Evolutionary conservation across 2,888 invertebrate genomes (phyloP), one percentile per base, ranked within the genome.

Genomic region (Ormyrus labotus): DNA sequence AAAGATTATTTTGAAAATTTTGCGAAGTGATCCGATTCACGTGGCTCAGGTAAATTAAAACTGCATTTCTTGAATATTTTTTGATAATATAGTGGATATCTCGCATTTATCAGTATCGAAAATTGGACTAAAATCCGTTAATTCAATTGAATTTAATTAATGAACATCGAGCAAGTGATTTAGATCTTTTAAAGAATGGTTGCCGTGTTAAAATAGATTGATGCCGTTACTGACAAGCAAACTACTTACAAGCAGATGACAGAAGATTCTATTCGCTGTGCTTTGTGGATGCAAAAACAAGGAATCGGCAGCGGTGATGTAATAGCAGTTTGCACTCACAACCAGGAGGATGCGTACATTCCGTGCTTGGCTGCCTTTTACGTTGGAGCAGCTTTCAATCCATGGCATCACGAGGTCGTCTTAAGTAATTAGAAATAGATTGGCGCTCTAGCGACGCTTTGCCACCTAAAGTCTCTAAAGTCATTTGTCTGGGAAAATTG

Each of bases 251-350:
- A 13, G 1, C 78, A 86, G 9, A 85, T 90, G 82, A 67, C 61
- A 61, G 86, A 87, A 6, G 83, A 85, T 8, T 83, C 81, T 10
- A 80, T 87, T 4, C 87, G 87, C 76, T 90, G 89, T 51, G 87
- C 88, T 0, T 67, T 88, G 6, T 90, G 89, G 89, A 7, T 89
- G 76, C 84, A 81, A 63, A 84, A 86, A 13, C 82, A 87, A 71
- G 86, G 87, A 0, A 60, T 89, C 3, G 65, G 74, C 48, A 67
- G 77, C 0, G 84, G 83, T 2, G 89, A 90, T 50, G 77, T 89
- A 2, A 68, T 90, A 45, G 76, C 75, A 6, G 67, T 88, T 50
- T 88, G 87, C 11, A 84, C 87, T 0, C 84, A 86, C 47, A 88
- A 88, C 82, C 86, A 85, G 4, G 53, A 86, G n/a, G 86, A 89